These are phyloP conservation scores for Caranx ignobilis DNA, from an alignment of 2,113 vertebrate species.

Conservation along the genomic window DNA sequence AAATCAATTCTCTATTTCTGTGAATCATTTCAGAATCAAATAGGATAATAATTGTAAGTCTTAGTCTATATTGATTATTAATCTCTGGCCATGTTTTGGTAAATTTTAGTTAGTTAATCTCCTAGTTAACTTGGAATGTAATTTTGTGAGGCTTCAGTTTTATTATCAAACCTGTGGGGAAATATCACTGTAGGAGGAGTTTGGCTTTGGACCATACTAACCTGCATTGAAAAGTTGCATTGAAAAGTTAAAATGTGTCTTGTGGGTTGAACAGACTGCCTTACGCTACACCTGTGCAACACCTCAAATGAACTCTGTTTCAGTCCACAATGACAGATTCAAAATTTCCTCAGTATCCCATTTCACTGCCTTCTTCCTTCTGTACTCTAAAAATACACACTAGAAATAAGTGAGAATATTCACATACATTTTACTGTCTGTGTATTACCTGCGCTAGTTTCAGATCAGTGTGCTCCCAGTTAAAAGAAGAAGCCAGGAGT, in stretches of 20 bases:
- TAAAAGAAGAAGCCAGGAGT: too few species aligned
- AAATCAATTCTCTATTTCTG: not conserved
- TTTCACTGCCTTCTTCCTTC: not conserved
- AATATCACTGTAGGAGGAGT: constrained; percentile 29
- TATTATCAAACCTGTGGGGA: constrained; percentile 13
- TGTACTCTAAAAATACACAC: not conserved
- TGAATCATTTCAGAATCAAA: not conserved
- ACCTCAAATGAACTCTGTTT: constrained; percentile 19
- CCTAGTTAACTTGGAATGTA: not conserved
- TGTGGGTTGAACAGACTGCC: constrained; percentile 27
- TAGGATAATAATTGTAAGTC: not conserved
- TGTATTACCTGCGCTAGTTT: too few species aligned
- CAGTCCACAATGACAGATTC: not conserved
- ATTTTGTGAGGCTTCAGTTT: not conserved
- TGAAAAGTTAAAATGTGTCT: constrained; percentile 34
- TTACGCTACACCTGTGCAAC: constrained; percentile 21
- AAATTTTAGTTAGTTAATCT: constrained; percentile 1
- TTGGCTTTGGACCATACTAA: constrained; percentile 31
- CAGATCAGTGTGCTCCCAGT: too few species aligned
- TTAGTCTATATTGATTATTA: not conserved
- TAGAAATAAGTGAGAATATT: not conserved
- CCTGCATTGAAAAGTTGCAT: not conserved
- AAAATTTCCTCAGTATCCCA: not conserved
- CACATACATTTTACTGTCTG: too few species aligned
- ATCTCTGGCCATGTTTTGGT: not conserved